Conservation (phyloP, 2,797 vertebrate species). For the Dryobates pubescens region DNA sequence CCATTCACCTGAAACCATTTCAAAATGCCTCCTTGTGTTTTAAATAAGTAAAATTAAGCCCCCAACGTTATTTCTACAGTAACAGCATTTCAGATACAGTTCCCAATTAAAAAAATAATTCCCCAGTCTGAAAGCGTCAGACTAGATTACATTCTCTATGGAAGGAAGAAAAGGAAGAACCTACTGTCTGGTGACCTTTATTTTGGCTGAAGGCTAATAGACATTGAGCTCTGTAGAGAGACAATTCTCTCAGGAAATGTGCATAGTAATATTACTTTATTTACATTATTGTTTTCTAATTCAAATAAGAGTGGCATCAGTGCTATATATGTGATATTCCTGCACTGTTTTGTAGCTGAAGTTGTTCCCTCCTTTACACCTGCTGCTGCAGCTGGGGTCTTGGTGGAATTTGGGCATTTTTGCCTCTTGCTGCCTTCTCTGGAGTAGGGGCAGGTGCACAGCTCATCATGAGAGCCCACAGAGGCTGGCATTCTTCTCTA, state of each 20-base stretch:
- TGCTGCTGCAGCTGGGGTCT: background rate
- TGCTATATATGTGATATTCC: background rate
- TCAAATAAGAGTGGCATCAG: conserved; percentile 43
- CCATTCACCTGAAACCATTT: background rate
- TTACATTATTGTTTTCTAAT: conserved; percentile 66
- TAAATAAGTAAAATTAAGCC: background rate
- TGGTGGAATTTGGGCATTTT: fast-evolving
- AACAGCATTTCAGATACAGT: background rate
- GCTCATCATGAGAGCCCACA: fast-evolving
- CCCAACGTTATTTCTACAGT: background rate
- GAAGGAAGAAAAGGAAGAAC: conserved; percentile 50
- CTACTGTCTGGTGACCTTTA: conserved; percentile 72
- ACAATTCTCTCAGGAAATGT: conserved; percentile 54
- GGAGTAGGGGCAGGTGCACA: fast-evolving
- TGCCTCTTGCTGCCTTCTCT: fast-evolving
- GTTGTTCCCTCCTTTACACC: background rate
- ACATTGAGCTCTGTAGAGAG: conserved; percentile 27
- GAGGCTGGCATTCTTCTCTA: background rate
- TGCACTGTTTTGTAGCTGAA: conserved; percentile 9
- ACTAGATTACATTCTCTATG: conserved; percentile 56
- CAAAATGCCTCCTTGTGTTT: background rate
- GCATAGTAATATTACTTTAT: conserved; percentile 49
- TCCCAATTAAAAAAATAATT: conserved; percentile 43
- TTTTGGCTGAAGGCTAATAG: conserved; percentile 74
- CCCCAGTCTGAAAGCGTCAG: conserved; percentile 53